Evolutionary conservation across 2,113 vertebrate genomes (phyloP).

Genomic region (Urocolius indicus): DNA sequence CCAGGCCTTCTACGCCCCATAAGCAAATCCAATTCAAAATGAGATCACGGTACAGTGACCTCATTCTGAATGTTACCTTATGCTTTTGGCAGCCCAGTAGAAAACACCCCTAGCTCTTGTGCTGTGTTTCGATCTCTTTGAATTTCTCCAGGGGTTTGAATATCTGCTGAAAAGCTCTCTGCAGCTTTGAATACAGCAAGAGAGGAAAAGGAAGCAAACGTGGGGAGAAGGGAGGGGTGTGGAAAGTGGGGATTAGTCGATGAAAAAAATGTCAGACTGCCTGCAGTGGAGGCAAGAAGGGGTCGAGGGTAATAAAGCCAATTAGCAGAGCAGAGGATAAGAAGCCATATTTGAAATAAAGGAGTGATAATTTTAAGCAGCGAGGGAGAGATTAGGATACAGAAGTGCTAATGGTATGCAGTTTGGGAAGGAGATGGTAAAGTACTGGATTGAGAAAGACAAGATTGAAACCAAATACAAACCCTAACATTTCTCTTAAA

Average conservation of each 20-base stretch:
- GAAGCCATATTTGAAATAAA: slow-evolving; percentile 77
- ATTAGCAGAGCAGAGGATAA: slow-evolving; percentile 73
- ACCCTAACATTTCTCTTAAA: slow-evolving; percentile 26
- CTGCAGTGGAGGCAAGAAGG: slow-evolving; percentile 62
- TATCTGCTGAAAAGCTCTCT: slow-evolving; percentile 55
- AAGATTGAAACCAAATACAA: slow-evolving; percentile 56
- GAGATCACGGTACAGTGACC: background rate
- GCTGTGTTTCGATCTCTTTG: slow-evolving; percentile 40
- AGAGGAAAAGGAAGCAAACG: slow-evolving; percentile 10
- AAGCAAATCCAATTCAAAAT: slow-evolving; percentile 46
- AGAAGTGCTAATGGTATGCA: slow-evolving; percentile 74
- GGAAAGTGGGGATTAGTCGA: slow-evolving; percentile 61
- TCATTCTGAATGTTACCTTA: slow-evolving; percentile 49
- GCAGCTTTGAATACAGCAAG: slow-evolving; percentile 30
- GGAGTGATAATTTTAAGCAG: slow-evolving; percentile 79
- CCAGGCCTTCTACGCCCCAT: background rate
- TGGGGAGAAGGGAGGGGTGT: background rate
- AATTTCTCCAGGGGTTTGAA: slow-evolving; percentile 57
- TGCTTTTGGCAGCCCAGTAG: slow-evolving; percentile 52
- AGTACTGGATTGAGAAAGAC: slow-evolving; percentile 35
- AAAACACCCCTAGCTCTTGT: slow-evolving; percentile 16
- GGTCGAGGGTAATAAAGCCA: slow-evolving; percentile 74
- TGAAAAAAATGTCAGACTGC: slow-evolving; percentile 69
- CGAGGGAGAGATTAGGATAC: slow-evolving; percentile 72
- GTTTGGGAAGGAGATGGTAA: slow-evolving; percentile 62